phyloP scores from a whole-genome alignment of 2,113 vertebrate species.

The Sceloporus tristichus region DNA sequence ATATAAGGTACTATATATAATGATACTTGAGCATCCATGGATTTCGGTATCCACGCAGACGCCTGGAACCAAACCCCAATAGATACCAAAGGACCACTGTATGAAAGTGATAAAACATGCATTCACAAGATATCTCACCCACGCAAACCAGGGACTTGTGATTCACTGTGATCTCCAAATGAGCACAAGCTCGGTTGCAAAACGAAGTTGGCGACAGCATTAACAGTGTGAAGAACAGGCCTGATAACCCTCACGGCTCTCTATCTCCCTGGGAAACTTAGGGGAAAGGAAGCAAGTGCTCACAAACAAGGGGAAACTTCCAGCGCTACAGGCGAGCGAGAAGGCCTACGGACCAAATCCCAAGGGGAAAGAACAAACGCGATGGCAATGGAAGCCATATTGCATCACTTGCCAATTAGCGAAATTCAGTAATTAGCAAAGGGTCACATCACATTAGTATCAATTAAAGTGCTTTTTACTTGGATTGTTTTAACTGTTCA shows the following conservation, averaged over 20 bases:
- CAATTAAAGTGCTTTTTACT: conserved; percentile 29
- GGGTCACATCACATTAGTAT: conserved; percentile 40
- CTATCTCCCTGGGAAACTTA: not conserved
- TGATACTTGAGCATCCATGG: no score
- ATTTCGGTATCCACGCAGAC: no score
- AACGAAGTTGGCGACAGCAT: no score
- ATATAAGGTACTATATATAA: no score
- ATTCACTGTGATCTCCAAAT: not conserved
- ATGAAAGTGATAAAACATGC: not conserved
- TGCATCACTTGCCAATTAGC: conserved; percentile 32
- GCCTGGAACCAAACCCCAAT: no score
- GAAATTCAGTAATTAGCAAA: conserved; percentile 28
- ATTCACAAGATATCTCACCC: not conserved
- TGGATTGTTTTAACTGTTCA: conserved; percentile 5
- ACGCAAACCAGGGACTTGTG: not conserved
- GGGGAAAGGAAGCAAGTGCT: no score
- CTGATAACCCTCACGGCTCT: not conserved
- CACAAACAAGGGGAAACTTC: not conserved
- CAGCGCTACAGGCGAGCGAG: not conserved
- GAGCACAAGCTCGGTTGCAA: not conserved
- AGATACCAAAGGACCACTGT: not conserved
- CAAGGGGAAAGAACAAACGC: not conserved
- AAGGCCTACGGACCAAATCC: not conserved
- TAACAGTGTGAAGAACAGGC: not conserved
- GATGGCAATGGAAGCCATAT: not conserved